Conservation (phyloP, 2,113 vertebrate species). For the Pan troglodytes region NHGRI_mPanTro3-v2.1_pri NC_072416.2:16650001-16650500, state of each 20-base stretch:
- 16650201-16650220: background rate
- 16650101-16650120: background rate
- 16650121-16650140: background rate
- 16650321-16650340: background rate
- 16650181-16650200: background rate
- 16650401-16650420: background rate
- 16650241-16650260: background rate
- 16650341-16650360: background rate
- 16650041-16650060: background rate
- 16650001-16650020: background rate
- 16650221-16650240: background rate
- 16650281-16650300: background rate
- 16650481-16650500: background rate
- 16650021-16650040: background rate
- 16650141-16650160: background rate
- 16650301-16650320: background rate
- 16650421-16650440: background rate
- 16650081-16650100: background rate
- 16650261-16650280: background rate
- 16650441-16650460: background rate
- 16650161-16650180: background rate
- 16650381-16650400: background rate
- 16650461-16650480: background rate
- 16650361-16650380: background rate
- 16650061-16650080: background rate